phyloP scores from a whole-genome alignment of 2,797 vertebrate species.

The Helicolenus hilgendorfi region DNA sequence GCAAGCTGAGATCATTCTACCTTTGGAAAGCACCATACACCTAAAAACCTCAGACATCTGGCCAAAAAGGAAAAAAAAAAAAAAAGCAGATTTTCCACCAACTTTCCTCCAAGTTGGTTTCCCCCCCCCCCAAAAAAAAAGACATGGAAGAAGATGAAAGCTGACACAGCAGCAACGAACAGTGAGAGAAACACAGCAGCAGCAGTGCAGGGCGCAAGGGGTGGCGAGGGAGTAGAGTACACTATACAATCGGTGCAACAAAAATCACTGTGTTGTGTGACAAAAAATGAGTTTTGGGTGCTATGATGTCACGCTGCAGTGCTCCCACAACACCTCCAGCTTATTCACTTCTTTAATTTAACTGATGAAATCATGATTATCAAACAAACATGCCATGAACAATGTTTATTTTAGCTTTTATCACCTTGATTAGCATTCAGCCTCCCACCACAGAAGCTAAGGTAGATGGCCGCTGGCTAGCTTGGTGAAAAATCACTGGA shows the following conservation, averaged over 20 bases:
- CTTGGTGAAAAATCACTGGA: background rate
- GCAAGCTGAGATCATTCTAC: background rate
- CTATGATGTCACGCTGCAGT: slow-evolving; percentile 50
- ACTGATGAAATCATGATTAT: background rate
- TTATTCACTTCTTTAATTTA: background rate
- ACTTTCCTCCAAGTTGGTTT: slow-evolving; percentile 47
- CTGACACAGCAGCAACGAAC: slow-evolving; percentile 7
- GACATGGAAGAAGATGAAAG: slow-evolving; percentile 47
- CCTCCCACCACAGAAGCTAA: background rate
- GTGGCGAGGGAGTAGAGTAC: background rate
- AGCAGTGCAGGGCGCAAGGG: background rate
- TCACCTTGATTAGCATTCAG: background rate
- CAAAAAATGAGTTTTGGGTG: slow-evolving; percentile 37
- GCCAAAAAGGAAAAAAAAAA: background rate
- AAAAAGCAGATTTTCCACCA: slow-evolving; percentile 42
- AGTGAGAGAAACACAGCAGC: slow-evolving; percentile 34
- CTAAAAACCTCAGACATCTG: slow-evolving; percentile 39
- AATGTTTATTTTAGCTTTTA: background rate
- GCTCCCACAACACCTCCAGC: background rate
- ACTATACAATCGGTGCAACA: slow-evolving; percentile 12
- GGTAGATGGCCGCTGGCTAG: background rate
- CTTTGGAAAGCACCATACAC: slow-evolving; percentile 22
- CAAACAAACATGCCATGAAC: background rate
- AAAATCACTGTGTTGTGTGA: slow-evolving; percentile 34
- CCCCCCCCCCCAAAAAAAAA: background rate